Evolutionary conservation across 23 tunicate species (phyloP), one percentile per base, ranked within the genome.

Genomic region (Trididemnum miniatum): DNA sequence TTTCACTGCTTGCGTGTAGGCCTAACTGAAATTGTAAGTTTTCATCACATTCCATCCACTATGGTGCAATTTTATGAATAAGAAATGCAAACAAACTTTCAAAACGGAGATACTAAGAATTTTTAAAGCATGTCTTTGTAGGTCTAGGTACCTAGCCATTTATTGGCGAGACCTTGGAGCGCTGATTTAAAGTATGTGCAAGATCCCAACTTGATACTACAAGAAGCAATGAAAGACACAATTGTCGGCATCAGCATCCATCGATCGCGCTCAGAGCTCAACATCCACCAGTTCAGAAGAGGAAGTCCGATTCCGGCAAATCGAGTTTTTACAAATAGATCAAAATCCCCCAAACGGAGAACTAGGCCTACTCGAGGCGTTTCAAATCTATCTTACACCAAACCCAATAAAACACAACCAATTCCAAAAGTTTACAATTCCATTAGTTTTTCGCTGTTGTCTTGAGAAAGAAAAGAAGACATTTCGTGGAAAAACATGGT

Each of bases 201-300:
- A 49, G 34, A 50, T 51, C 86, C 89, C 1, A 35, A 38, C 18
- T 35, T 73, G 12, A 72, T 81, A 31, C 62, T 87, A 1, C 74
- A 84, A 84, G 30, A 52, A 0, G 71, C 82, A 4, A 66, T 49
- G 1, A 73, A 34, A 23, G 86, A 84, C 22, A 66, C 57, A 9
- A 24, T 39, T 29, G 67, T 33, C 1, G 71, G 80, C 4, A 83
- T 85, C 1, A 60, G 34, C 49, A 36, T 85, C 51, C 86, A 90
- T 50, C 50, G 66, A 74, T 74, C 89, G 1, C 79, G 85, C 39
- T 72, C 96, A 0, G 71, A 79, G 12, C 29, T 80, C 35, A 88
- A 88, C 87, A 54, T 72, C 18, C 89, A 85, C 62, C 89, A 80
- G 82, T 85, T 90, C 49, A 67, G 89, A 38, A 72, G 86, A 28